Conservation (phyloP, 2,113 vertebrate species). For the Egretta garzetta region DNA sequence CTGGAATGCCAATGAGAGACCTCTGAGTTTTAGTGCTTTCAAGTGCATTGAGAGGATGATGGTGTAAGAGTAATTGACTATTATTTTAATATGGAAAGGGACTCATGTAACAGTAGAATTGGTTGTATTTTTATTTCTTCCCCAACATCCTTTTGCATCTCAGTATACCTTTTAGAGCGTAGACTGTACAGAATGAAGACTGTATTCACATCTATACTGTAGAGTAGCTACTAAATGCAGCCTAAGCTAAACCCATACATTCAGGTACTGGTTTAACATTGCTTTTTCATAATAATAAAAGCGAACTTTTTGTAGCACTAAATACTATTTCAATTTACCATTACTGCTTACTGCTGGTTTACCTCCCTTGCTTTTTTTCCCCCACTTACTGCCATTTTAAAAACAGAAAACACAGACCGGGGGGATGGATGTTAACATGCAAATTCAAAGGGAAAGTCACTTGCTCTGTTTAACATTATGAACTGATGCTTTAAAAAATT, state of each 20-base stretch:
- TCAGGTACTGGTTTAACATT: not conserved
- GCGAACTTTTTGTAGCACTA: not conserved
- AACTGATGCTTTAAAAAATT: constrained; percentile 43
- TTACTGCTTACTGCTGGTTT: not conserved
- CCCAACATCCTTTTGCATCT: not conserved
- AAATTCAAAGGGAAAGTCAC: constrained; percentile 14
- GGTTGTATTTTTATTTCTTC: not conserved
- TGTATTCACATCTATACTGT: not conserved
- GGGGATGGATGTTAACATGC: not conserved
- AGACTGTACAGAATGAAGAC: not conserved
- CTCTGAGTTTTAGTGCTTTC: not conserved
- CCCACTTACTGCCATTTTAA: not conserved
- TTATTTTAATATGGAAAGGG: not conserved
- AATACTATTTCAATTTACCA: not conserved
- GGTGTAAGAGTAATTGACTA: not conserved
- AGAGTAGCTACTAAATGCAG: not conserved
- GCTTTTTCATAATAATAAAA: not conserved
- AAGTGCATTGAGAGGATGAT: not conserved
- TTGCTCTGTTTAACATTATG: constrained; percentile 42
- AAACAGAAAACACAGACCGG: not conserved
- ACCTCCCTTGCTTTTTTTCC: not conserved
- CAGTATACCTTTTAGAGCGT: not conserved
- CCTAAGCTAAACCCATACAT: not conserved
- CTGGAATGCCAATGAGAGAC: not conserved
- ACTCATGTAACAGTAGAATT: not conserved